Base-by-base conservation (phyloP, 2,888 invertebrate genomes). In the Sisyra terminalis region DNA sequence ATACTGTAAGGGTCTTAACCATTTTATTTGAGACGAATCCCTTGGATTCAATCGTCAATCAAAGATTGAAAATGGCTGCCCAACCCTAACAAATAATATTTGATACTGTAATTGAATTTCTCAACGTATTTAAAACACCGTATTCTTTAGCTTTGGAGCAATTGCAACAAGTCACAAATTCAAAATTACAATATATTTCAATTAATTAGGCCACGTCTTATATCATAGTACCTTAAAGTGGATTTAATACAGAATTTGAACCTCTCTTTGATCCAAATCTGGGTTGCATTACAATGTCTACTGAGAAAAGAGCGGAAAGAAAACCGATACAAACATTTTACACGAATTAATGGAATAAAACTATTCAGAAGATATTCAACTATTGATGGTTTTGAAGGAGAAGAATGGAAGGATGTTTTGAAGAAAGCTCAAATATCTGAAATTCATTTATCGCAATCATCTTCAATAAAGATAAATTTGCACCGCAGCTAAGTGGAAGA, bases 1-100 rank as follows among this genome's bases (percentile, higher is more conserved):
- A n/a, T n/a, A n/a, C n/a, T n/a, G n/a, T n/a, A n/a, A n/a, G n/a
- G n/a, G n/a, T n/a, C n/a, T 63, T 96, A 14, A 78, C 82, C 52
- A 74, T 93, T n/a, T 62, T 73, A 32, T 89, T 92, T 57, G 94
- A 97, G 61, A 89, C 82, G 1, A 93, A 94, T 67, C 97, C 97
- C 0, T 55, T 92, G 16, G 85, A 92, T 65, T 71, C 73, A 55
- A 54, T 51, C 15, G 92, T 85, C 56, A 86, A 90, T 54, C 88
- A 92, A 57, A 72, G 85, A 38, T 66, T 97, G 0, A 71, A 75
- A 50, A 69, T 94, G 1, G 67, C 69, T 3, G 81, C 90, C 0
- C 74, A 78, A 50, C 93, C 97, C 0, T 62, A 97, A 29, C 80
- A 87, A 60, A 76, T 98, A 10, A 66, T 87, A 3, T 98, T 92